phyloP scores from a whole-genome alignment of 2,113 vertebrate species.

The Lipophrys pholis region DNA sequence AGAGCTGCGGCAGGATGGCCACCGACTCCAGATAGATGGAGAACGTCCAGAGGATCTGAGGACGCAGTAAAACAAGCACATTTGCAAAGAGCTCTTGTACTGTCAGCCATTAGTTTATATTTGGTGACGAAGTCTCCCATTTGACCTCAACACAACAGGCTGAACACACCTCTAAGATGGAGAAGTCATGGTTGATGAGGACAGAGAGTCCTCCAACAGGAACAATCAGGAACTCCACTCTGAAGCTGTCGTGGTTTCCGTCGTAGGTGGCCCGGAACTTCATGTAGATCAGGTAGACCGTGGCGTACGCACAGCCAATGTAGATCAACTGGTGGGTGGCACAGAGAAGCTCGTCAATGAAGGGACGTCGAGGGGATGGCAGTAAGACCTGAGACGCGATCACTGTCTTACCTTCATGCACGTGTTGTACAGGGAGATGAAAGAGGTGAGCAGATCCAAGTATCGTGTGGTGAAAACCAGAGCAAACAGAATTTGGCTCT shows the following conservation, averaged over 20 bases:
- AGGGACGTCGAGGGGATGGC: not conserved
- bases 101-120: not conserved
- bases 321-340: constrained; percentile 89
- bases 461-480: constrained; percentile 98
- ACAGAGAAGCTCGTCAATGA: constrained; percentile 1
- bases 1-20: constrained; percentile 98
- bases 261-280: constrained; percentile 99
- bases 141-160: not conserved
- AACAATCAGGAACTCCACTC: constrained; percentile 96
- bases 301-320: constrained; percentile 93
- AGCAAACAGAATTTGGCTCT: constrained; percentile 99
- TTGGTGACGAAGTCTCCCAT: fast-evolving
- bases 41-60: constrained; percentile 98
- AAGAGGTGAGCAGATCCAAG: constrained; percentile 96
- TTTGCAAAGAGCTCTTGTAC: not conserved
- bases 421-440: constrained; percentile 98
- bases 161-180: constrained; percentile 91
- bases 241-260: constrained; percentile 97
- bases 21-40: constrained; percentile 99
- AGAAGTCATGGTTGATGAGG: constrained; percentile 98
- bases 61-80: not conserved
- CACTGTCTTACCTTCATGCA: constrained; percentile 92
- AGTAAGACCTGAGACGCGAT: not conserved
- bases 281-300: constrained; percentile 94
- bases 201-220: constrained; percentile 95